Evolutionary conservation across 2,113 vertebrate species (phyloP).

Genomic region (Pogonocichla stellata): DNA sequence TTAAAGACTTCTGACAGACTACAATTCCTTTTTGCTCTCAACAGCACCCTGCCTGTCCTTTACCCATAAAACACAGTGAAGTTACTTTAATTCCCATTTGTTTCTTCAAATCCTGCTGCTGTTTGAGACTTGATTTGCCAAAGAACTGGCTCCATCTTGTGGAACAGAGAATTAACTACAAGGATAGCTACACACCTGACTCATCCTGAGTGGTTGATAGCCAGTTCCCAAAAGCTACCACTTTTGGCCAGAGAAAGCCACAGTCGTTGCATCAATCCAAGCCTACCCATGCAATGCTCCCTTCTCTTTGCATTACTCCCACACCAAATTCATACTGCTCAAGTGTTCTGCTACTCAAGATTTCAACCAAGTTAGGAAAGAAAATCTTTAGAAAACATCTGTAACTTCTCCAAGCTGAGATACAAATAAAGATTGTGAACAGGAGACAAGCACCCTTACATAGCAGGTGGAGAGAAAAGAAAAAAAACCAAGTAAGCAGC

Average conservation of each 20-base stretch:
- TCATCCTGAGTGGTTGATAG: background rate
- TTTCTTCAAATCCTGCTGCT: background rate
- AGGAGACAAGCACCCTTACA: background rate
- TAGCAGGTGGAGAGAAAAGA: background rate
- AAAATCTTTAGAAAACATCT: background rate
- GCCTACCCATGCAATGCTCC: background rate
- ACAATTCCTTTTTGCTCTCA: background rate
- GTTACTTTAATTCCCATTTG: background rate
- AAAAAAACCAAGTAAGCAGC: background rate
- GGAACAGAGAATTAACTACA: slow-evolving; percentile 25
- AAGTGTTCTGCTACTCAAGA: background rate
- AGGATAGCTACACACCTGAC: background rate
- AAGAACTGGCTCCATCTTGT: slow-evolving; percentile 56
- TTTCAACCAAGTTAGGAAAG: background rate
- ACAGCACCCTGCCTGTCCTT: background rate
- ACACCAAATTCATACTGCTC: background rate
- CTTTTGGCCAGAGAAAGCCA: background rate
- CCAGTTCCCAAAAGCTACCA: background rate
- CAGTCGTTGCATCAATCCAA: background rate
- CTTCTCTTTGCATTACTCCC: background rate
- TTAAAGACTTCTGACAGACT: background rate
- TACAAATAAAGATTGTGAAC: background rate
- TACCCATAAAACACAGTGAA: background rate
- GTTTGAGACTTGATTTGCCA: background rate
- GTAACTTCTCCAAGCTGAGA: background rate